These are phyloP conservation scores for Toxotes lorentzi DNA, from an alignment of 2,797 vertebrate species.

Conservation along the genomic window DNA sequence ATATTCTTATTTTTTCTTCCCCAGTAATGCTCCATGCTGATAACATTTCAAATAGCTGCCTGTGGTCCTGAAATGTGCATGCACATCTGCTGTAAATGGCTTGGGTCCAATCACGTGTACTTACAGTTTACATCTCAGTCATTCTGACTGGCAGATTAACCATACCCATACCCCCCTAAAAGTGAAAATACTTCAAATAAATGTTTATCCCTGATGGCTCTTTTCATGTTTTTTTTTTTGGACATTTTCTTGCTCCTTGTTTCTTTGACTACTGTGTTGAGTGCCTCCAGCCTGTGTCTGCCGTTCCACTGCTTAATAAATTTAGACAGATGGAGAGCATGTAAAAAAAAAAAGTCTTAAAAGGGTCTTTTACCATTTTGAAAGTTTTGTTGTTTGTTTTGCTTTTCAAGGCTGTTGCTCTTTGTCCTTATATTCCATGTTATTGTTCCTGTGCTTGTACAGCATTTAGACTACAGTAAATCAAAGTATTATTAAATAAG, in stretches of 20 bases:
- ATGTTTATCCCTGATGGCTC: slow-evolving; percentile 6
- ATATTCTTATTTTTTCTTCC: not conserved
- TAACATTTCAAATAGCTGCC: not conserved
- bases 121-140: not conserved
- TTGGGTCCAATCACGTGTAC: not conserved
- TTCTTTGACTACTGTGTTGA: slow-evolving; percentile 35
- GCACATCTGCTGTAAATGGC: not conserved
- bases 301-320: slow-evolving; percentile 26
- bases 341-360: not conserved
- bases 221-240: slow-evolving; percentile 1
- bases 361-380: slow-evolving; percentile 5
- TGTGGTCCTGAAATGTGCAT: not conserved
- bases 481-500: not conserved
- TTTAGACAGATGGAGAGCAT: slow-evolving; percentile 34
- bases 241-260: slow-evolving; percentile 18
- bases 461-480: not conserved
- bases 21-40: not conserved
- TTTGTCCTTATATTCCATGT: not conserved
- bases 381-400: slow-evolving; percentile 7
- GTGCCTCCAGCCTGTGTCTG: slow-evolving; percentile 31
- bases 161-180: not conserved
- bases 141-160: not conserved
- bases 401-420: not conserved
- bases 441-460: not conserved
- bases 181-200: slow-evolving; percentile 17